phyloP scores from a whole-genome alignment of 2,888 invertebrate genomes.

The Limulus polyphemus region DNA sequence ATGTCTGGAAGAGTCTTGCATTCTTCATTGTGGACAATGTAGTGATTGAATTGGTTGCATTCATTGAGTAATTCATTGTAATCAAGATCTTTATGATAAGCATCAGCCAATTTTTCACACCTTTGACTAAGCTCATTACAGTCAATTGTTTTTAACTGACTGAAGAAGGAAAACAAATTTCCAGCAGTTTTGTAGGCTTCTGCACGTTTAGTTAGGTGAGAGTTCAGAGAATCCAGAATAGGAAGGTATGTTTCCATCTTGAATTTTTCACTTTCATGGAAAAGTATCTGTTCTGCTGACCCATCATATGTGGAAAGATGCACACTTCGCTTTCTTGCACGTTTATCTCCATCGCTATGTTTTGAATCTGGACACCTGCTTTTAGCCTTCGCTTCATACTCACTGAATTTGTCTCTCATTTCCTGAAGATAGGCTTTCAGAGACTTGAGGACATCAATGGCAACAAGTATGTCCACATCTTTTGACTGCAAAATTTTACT shows the following conservation, averaged over 20 bases:
- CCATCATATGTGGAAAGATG: neutral
- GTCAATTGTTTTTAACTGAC: too few species aligned
- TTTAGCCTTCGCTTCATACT: neutral
- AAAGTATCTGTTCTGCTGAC: neutral
- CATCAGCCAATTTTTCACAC: neutral
- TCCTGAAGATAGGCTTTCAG: neutral
- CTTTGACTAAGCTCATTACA: neutral
- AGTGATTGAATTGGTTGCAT: neutral
- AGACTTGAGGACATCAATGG: neutral
- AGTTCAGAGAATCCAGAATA: neutral
- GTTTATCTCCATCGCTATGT: neutral
- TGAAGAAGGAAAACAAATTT: too few species aligned
- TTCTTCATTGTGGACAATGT: neutral
- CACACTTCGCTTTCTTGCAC: neutral
- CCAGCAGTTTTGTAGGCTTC: neutral
- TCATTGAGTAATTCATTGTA: neutral
- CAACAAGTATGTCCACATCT: neutral
- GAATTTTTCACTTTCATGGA: neutral
- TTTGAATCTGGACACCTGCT: neutral
- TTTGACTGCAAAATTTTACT: neutral
- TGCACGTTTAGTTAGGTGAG: neutral
- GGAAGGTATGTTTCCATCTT: neutral
- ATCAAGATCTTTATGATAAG: neutral
- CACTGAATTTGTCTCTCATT: neutral
- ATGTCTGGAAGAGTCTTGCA: neutral